Evolutionary conservation across 2,797 vertebrate genomes (phyloP).

Genomic region (Chiroxiphia lanceolata): DNA sequence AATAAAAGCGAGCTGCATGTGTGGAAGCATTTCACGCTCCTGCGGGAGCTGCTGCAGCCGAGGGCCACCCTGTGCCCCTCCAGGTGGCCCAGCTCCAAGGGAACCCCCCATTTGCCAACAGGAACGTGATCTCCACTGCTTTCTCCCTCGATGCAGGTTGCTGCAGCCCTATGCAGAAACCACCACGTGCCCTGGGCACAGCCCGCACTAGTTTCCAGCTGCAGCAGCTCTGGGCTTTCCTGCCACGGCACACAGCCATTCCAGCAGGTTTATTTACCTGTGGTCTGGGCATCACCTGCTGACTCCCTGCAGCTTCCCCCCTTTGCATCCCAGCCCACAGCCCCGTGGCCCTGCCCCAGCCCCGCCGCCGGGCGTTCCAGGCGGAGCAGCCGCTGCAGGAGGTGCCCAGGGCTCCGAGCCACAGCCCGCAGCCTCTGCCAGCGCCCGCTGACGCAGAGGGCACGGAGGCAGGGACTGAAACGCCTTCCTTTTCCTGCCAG

Average conservation of each 20-base stretch:
- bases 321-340: background rate
- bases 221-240: background rate
- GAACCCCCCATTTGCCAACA: accelerated
- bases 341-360: background rate
- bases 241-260: background rate
- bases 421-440: background rate
- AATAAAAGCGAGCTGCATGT: background rate
- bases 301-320: background rate
- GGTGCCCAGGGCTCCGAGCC: accelerated
- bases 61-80: background rate
- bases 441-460: background rate
- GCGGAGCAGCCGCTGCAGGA: background rate
- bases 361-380: background rate
- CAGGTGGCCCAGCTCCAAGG: background rate
- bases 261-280: background rate
- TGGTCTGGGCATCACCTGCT: background rate
- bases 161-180: background rate
- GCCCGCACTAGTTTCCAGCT: background rate
- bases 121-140: accelerated
- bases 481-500: background rate
- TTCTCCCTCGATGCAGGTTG: accelerated
- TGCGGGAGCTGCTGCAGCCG: accelerated
- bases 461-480: background rate
- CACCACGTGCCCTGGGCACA: background rate
- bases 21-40: constrained; percentile 11